Conservation (phyloP, 2,797 vertebrate genomes). For the Discoglossus pictus region DNA sequence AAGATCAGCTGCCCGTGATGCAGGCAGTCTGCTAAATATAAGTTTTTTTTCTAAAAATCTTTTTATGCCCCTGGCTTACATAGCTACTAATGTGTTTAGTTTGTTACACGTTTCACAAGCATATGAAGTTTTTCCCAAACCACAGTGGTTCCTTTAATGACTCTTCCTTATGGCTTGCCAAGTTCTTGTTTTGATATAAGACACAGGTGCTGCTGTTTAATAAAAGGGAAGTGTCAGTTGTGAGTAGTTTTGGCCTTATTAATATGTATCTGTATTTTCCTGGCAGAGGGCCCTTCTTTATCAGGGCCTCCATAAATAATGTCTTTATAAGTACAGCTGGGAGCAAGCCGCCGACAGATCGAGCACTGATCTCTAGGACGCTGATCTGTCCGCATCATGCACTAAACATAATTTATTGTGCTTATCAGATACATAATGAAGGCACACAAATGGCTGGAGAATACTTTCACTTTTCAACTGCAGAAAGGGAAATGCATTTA, state of each 20-base stretch:
- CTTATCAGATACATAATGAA: conserved; percentile 2
- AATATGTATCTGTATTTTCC: background rate
- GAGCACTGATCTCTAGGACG: conserved; percentile 4
- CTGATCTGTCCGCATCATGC: background rate
- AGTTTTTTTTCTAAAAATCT: no score
- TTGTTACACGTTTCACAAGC: no score
- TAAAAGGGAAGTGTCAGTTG: background rate
- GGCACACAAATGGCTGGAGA: background rate
- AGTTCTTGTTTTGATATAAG: no score
- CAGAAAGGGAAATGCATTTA: background rate
- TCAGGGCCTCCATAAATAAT: conserved; percentile 1
- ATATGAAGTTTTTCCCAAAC: no score
- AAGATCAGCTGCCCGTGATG: no score
- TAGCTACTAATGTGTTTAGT: no score
- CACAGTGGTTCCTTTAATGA: background rate
- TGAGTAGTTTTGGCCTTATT: conserved; percentile 7
- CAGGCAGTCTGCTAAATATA: no score
- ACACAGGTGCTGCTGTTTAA: no score
- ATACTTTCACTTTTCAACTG: conserved; percentile 8
- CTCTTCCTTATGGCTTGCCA: no score
- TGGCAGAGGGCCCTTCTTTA: conserved; percentile 20
- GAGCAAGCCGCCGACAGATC: conserved; percentile 5
- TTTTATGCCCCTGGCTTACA: no score
- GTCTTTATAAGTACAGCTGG: conserved; percentile 26
- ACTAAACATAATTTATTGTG: background rate